Percentiles rank a stretch among this genome's conserved stretches.
phyloP scores from a whole-genome alignment of 2,113 vertebrate species.

The Gallinago jamesoni region DNA sequence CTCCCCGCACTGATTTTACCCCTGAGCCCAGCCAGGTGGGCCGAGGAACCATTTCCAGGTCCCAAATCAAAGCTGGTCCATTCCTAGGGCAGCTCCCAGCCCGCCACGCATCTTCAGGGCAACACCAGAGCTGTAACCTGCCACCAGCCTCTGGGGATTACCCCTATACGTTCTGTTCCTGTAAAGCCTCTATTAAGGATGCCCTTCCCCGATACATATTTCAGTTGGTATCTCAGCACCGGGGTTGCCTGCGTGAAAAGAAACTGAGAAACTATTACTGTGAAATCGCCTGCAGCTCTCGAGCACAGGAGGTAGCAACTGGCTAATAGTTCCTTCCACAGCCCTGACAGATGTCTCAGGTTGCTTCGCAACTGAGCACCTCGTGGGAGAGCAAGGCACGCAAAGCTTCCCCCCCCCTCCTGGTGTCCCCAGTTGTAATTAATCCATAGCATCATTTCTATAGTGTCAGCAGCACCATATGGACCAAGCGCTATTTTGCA shows the following conservation, averaged over 20 bases:
- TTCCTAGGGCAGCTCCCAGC: not conserved
- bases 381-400: not conserved
- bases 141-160: not conserved
- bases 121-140: not conserved
- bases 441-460: constrained; percentile 16
- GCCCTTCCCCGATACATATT: constrained; percentile 3
- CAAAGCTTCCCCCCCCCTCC: not conserved
- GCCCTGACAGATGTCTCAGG: constrained; percentile 39
- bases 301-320: constrained; percentile 46
- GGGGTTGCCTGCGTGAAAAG: constrained; percentile 2
- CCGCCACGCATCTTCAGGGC: not conserved
- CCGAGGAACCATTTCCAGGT: not conserved
- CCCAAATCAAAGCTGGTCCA: not conserved
- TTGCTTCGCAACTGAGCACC: constrained; percentile 25
- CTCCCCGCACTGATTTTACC: not conserved
- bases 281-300: constrained; percentile 52
- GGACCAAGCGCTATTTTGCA: constrained; percentile 6
- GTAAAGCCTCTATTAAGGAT: constrained; percentile 12
- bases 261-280: constrained; percentile 25
- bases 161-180: not conserved
- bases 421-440: constrained; percentile 46
- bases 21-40: not conserved
- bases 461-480: constrained; percentile 26
- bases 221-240: not conserved
- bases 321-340: constrained; percentile 50